A percentile compares a stretch with the other conserved stretches of the same genome.
These are phyloP conservation scores for Portevinia maculata DNA, from an alignment of 2,888 invertebrate genomes.

Conservation along the genomic window DNA sequence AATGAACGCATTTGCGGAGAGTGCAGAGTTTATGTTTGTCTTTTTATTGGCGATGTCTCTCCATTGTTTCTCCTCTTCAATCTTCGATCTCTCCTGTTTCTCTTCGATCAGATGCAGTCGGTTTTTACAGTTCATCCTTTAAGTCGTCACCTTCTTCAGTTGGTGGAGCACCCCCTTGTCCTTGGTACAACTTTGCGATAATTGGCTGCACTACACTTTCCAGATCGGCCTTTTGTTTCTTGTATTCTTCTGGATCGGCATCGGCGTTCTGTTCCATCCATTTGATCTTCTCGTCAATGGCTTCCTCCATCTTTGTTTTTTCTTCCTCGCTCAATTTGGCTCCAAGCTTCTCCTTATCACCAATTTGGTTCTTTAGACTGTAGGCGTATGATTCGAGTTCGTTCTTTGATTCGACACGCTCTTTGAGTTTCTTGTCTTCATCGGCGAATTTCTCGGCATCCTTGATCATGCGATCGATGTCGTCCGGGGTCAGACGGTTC, in stretches of 20 bases:
- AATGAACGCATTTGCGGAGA: conserved; percentile 56
- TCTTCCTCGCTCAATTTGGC: conserved; percentile 94
- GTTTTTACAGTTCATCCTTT: conserved; percentile 91
- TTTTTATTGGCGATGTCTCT: background rate
- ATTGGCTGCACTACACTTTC: conserved; percentile 98
- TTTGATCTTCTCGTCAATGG: conserved; percentile 98
- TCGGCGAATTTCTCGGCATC: conserved; percentile 99
- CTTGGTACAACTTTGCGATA: conserved; percentile 97
- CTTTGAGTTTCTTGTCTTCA: conserved; percentile 98
- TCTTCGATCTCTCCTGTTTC: conserved; percentile 70
- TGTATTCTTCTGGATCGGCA: conserved; percentile 95
- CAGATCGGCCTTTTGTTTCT: conserved; percentile 96
- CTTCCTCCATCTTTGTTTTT: conserved; percentile 96
- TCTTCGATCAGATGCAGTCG: conserved; percentile 71
- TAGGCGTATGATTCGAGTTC: conserved; percentile 99
- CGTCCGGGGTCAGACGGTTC: conserved; percentile 97
- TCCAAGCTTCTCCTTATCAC: conserved; percentile 98
- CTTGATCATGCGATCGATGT: conserved; percentile 99
- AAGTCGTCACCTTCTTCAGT: conserved; percentile 87
- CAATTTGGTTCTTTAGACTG: conserved; percentile 97
- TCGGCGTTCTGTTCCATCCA: conserved; percentile 99
- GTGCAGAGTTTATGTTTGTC: conserved; percentile 35
- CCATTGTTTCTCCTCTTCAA: conserved; percentile 60
- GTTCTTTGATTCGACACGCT: conserved; percentile 97
- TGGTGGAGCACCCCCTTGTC: conserved; percentile 91